phyloP scores from a whole-genome alignment of 2,113 vertebrate species.

The Alectura lathami region DNA sequence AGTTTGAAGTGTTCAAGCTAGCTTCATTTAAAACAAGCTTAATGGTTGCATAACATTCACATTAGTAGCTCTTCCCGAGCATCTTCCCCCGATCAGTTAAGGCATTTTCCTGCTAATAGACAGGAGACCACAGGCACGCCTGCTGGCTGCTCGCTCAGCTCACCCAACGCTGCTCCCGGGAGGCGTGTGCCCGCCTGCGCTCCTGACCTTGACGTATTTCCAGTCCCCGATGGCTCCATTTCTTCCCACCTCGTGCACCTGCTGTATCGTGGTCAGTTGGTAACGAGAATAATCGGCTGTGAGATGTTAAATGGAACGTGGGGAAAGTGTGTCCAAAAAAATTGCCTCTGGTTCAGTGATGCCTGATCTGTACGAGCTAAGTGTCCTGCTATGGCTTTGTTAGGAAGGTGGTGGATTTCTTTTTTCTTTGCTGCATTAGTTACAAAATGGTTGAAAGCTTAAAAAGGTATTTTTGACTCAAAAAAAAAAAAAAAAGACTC shows the following conservation, averaged over 20 bases:
- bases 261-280: neutral
- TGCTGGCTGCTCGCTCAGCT: neutral
- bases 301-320: constrained; percentile 17
- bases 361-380: neutral
- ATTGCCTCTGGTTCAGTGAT: fast-evolving
- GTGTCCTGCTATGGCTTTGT: neutral
- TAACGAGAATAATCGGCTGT: neutral
- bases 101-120: neutral
- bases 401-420: neutral
- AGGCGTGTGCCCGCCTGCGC: neutral
- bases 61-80: constrained; percentile 1
- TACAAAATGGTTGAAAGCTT: neutral
- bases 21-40: constrained; percentile 10
- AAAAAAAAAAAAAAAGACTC: neutral
- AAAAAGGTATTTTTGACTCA: neutral
- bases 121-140: neutral
- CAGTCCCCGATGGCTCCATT: neutral
- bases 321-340: neutral
- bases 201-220: neutral
- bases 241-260: constrained; percentile 13
- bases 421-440: neutral
- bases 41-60: constrained; percentile 15
- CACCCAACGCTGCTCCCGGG: neutral
- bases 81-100: neutral
- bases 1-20: neutral